These are phyloP conservation scores for Phymatocera aterrima DNA, from an alignment of 2,888 invertebrate species.

Conservation along the genomic window DNA sequence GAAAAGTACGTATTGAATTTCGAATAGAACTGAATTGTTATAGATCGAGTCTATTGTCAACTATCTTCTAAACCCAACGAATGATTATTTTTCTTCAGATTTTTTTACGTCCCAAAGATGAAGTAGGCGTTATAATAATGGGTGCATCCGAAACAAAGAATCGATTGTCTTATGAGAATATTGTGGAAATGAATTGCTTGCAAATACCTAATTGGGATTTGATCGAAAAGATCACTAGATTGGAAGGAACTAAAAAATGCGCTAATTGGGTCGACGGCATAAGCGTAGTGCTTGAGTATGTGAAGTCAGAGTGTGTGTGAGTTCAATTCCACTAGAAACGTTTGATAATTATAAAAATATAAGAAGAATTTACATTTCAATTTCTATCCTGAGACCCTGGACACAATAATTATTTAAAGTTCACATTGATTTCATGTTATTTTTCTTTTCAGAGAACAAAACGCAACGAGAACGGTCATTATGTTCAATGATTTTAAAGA, in stretches of 20 bases:
- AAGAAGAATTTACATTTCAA: background rate
- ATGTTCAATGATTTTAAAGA: conserved; percentile 61
- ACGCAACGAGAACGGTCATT: conserved; percentile 50
- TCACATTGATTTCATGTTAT: background rate
- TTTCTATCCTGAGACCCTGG: background rate
- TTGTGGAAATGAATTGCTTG: conserved; percentile 53
- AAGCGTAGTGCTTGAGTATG: conserved; percentile 53
- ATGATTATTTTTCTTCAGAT: conserved; percentile 54
- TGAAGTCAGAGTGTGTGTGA: conserved; percentile 53
- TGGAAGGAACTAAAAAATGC: conserved; percentile 49
- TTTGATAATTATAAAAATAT: background rate
- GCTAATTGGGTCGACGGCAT: conserved; percentile 61
- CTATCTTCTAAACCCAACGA: background rate
- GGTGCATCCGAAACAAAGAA: conserved; percentile 57
- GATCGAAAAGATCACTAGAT: conserved; percentile 47
- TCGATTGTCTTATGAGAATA: conserved; percentile 49
- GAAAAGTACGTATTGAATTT: conserved; percentile 53
- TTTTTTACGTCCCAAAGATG: conserved; percentile 60
- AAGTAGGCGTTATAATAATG: conserved; percentile 58
- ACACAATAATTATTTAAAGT: background rate
- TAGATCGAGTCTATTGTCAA: background rate
- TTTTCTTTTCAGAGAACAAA: background rate
- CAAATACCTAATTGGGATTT: conserved; percentile 55
- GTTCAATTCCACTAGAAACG: background rate
- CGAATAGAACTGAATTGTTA: conserved; percentile 9